Evolutionary conservation across 1,140 invertebrate genomes (phyloP).

Genomic region (Drosophila truncata): DNA sequence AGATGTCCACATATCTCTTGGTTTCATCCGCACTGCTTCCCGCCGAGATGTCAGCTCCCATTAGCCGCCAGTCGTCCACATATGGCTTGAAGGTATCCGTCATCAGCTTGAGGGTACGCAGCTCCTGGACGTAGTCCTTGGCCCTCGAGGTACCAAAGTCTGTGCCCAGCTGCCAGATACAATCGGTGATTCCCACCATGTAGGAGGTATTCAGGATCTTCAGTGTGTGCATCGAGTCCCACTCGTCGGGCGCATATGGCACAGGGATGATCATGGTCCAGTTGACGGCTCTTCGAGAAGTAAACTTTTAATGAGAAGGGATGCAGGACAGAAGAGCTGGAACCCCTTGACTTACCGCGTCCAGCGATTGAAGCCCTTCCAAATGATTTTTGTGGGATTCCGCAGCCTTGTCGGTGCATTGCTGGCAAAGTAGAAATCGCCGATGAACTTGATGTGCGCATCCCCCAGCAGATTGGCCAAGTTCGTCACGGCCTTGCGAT

Average conservation of each 20-base stretch:
- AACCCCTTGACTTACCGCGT: slow-evolving; percentile 56
- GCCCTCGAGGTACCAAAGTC: slow-evolving; percentile 76
- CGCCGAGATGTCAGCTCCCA: slow-evolving; percentile 79
- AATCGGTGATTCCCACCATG: slow-evolving; percentile 76
- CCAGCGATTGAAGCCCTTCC: slow-evolving; percentile 84
- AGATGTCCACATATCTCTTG: slow-evolving; percentile 73
- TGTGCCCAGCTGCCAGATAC: slow-evolving; percentile 81
- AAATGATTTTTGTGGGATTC: slow-evolving; percentile 81
- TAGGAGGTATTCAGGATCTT: slow-evolving; percentile 82
- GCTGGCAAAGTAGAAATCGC: slow-evolving; percentile 72
- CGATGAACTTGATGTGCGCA: slow-evolving; percentile 73
- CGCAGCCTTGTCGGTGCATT: slow-evolving; percentile 63
- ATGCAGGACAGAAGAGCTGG: not conserved
- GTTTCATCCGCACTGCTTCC: slow-evolving; percentile 80
- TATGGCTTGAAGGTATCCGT: slow-evolving; percentile 74
- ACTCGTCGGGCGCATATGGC: slow-evolving; percentile 75
- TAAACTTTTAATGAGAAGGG: not conserved
- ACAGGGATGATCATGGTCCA: slow-evolving; percentile 84
- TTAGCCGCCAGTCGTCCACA: slow-evolving; percentile 73
- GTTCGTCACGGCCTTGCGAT: slow-evolving; percentile 66
- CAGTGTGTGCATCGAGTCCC: slow-evolving; percentile 81
- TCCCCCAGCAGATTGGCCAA: slow-evolving; percentile 73
- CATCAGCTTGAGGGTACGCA: slow-evolving; percentile 77
- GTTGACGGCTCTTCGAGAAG: slow-evolving; percentile 61
- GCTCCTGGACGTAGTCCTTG: slow-evolving; percentile 74